Evolutionary conservation across 1,140 invertebrate species (phyloP), one percentile per base, ranked within the genome.

Genomic region (Solenopsis fugax): DNA sequence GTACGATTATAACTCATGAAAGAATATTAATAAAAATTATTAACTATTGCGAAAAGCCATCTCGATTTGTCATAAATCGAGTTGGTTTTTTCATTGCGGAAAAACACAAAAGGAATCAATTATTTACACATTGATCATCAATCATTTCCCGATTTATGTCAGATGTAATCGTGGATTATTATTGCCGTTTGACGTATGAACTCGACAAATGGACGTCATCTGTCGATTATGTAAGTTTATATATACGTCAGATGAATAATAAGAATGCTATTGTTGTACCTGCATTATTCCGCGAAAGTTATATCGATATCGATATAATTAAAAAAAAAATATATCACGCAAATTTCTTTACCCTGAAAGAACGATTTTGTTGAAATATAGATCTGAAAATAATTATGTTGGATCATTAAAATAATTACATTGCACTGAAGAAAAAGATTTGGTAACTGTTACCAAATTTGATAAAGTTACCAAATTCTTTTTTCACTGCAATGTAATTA

Each of bases 71-170:
- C 13, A 50, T 24, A 24, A 80, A 24, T 69, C 13, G 9, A 29
- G 13, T 18, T 48, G 3, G 5, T 1, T 34, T 29, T 48, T 21
- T 54, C 9, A 52, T 37, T 34, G n/a, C 2, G 21, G 37, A 71
- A 71, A 71, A 34, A 48, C 10, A 64, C 24, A 0, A 81, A 13
- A 58, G 50, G n/a, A n/a, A 58, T 34, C 18, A 37, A 60, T 82
- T 58, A 72, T 60, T 62, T 60, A 41, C 9, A 48, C 24, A 34
- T 84, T 24, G 41, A 72, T 60, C 80, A 62, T 84, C 18, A 71
- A 81, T 81, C 54, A 75, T 84, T 84, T 82, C 13, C 21, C 18
- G 16, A 48, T 77, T 85, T 64, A 16, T 24, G 54, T 10, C 29
- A 54, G 9, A 45, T 9, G 18, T 45, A 85, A 76, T 78, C 21